Conservation (phyloP, 2,113 vertebrate genomes). For the Edolisoma coerulescens region DNA sequence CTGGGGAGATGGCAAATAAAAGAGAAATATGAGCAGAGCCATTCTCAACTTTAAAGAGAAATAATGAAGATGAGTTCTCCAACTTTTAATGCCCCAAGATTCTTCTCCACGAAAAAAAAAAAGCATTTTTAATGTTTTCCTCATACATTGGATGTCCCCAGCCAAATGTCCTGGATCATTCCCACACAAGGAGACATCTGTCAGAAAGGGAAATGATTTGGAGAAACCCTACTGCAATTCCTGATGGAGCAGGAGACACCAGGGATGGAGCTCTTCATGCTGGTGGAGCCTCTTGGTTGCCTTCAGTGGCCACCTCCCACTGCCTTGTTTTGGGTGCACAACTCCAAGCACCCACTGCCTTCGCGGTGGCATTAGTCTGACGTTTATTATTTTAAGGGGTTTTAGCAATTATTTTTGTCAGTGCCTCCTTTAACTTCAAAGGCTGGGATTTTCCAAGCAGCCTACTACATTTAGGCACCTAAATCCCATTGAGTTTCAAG, state of each 20-base stretch:
- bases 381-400: not conserved
- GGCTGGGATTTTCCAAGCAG: slow-evolving; percentile 10
- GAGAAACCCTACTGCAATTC: not conserved
- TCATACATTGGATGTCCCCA: not conserved
- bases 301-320: fast-evolving
- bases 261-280: not conserved
- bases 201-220: not conserved
- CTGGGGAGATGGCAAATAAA: slow-evolving; percentile 65
- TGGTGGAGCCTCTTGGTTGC: not conserved
- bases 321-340: not conserved
- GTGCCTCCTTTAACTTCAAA: slow-evolving; percentile 3
- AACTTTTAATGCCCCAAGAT: slow-evolving; percentile 59
- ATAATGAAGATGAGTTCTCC: slow-evolving; percentile 61
- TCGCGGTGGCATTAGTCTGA: not conserved
- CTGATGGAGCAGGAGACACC: not conserved
- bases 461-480: slow-evolving; percentile 32
- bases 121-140: not conserved
- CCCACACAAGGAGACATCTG: not conserved
- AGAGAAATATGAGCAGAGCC: slow-evolving; percentile 61
- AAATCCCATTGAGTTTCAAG: slow-evolving; percentile 25
- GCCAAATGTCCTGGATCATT: not conserved
- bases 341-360: not conserved
- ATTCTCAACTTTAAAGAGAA: slow-evolving; percentile 70
- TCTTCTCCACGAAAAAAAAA: not conserved
- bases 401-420: not conserved